Percentiles rank a stretch among this genome's conserved stretches.
Conservation (phyloP, 1,140 invertebrate genomes). For the Palaemon carinicauda region DNA sequence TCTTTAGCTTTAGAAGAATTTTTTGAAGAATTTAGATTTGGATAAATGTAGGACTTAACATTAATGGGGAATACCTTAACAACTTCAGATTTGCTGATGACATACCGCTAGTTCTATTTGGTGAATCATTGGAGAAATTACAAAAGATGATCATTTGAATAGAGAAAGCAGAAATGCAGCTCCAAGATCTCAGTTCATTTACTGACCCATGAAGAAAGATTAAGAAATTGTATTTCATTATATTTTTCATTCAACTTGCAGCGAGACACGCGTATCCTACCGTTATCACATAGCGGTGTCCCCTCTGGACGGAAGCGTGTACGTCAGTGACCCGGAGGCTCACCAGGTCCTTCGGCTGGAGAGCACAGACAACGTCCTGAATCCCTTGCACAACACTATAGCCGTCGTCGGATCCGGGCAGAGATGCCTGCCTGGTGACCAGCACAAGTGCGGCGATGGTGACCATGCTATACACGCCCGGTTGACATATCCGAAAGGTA, state of each 20-base stretch:
- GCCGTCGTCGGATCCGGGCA: conserved; percentile 90
- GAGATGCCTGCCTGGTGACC: conserved; percentile 90
- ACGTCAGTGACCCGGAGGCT: conserved; percentile 93
- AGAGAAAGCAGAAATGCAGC: too few relatives aligned
- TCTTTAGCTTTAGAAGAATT: too few relatives aligned
- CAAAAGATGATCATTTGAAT: too few relatives aligned
- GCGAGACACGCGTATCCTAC: conserved; percentile 90
- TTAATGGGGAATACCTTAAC: too few relatives aligned
- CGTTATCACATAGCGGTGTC: conserved; percentile 95
- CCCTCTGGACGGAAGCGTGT: conserved; percentile 90
- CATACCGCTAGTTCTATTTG: too few relatives aligned
- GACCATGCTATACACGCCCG: conserved; percentile 90
- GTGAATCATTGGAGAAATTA: too few relatives aligned
- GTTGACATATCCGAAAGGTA: conserved; percentile 90
- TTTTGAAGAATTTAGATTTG: too few relatives aligned
- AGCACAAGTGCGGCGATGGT: conserved; percentile 93
- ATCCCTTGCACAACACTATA: conserved; percentile 88
- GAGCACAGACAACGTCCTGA: conserved; percentile 69
- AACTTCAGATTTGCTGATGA: too few relatives aligned
- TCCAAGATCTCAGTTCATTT: too few relatives aligned
- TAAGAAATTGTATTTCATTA: too few relatives aligned
- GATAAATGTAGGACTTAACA: too few relatives aligned
- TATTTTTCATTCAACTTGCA: conserved; percentile 65
- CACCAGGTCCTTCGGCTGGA: conserved; percentile 91
- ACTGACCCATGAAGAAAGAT: too few relatives aligned